A percentile compares a stretch with the other conserved stretches of the same genome.
These are phyloP conservation scores for Mormyrops attenuatus DNA, from an alignment of 2,797 vertebrate species.

Conservation along the genomic window DNA sequence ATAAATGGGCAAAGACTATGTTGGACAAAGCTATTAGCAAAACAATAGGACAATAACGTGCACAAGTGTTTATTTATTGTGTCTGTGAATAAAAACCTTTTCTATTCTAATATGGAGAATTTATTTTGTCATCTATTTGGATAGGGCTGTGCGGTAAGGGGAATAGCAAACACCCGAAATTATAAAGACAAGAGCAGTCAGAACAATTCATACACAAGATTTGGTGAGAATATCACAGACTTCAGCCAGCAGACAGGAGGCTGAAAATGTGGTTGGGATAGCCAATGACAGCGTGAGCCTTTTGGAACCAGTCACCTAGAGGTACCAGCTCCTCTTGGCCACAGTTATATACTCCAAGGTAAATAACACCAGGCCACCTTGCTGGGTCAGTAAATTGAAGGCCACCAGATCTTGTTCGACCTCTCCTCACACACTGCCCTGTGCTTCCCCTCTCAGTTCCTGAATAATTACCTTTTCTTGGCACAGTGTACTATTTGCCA, in stretches of 20 bases:
- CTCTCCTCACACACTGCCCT: neutral
- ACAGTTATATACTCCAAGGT: neutral
- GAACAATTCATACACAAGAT: neutral
- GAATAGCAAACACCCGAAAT: neutral
- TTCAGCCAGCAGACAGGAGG: neutral
- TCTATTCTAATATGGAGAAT: neutral
- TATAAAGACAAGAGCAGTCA: neutral
- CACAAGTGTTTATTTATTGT: neutral
- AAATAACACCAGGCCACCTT: neutral
- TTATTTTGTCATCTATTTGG: neutral
- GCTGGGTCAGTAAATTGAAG: neutral
- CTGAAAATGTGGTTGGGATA: neutral
- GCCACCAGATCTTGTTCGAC: neutral
- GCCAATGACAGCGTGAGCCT: constrained; percentile 3
- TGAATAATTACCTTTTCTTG: neutral
- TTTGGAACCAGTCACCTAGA: neutral
- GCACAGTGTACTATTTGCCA: neutral
- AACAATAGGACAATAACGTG: neutral
- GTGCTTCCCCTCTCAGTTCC: neutral
- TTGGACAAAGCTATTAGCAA: neutral
- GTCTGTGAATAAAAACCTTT: neutral
- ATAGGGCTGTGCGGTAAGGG: neutral
- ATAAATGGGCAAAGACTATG: neutral
- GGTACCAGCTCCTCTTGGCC: neutral
- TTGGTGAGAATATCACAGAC: neutral